Evolutionary conservation across 2,797 vertebrate species (phyloP).

Genomic region (Macrochelys suwanniensis): DNA sequence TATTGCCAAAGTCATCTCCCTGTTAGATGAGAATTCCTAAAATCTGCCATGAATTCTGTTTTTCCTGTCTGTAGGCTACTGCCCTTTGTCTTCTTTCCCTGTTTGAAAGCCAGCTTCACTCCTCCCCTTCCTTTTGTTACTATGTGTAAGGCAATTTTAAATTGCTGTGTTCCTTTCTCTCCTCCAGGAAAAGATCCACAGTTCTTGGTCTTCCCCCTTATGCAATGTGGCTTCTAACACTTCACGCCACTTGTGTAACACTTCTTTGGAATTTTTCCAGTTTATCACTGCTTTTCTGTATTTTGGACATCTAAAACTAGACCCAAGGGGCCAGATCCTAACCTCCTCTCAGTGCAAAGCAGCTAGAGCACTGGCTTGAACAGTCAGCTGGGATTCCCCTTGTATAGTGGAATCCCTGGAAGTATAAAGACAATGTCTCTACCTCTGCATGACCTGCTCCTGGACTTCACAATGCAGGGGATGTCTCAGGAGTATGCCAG

Average conservation of each 20-base stretch:
- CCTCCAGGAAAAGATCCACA: not conserved
- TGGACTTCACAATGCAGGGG: accelerated
- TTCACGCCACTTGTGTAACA: not conserved
- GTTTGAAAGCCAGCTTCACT: not conserved
- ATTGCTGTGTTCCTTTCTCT: not conserved
- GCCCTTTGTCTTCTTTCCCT: not conserved
- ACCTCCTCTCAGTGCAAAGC: not conserved
- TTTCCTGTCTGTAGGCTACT: not conserved
- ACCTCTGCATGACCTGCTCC: not conserved
- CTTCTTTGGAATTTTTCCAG: not conserved
- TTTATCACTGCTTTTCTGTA: not conserved
- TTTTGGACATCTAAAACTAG: not conserved
- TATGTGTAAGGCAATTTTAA: not conserved
- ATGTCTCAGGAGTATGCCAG: not conserved
- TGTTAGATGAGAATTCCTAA: not conserved
- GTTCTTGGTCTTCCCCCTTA: not conserved
- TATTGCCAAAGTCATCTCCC: not conserved
- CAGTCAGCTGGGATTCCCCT: not conserved
- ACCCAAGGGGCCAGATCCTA: not conserved
- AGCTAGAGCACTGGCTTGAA: not conserved
- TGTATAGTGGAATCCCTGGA: not conserved
- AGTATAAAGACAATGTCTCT: not conserved
- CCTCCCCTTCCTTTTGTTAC: not conserved
- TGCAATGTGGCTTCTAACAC: not conserved
- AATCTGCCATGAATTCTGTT: not conserved